Percentiles rank a stretch among this genome's conserved stretches.
phyloP scores from a whole-genome alignment of 2,888 invertebrate species.

The Suillia variegata region DNA sequence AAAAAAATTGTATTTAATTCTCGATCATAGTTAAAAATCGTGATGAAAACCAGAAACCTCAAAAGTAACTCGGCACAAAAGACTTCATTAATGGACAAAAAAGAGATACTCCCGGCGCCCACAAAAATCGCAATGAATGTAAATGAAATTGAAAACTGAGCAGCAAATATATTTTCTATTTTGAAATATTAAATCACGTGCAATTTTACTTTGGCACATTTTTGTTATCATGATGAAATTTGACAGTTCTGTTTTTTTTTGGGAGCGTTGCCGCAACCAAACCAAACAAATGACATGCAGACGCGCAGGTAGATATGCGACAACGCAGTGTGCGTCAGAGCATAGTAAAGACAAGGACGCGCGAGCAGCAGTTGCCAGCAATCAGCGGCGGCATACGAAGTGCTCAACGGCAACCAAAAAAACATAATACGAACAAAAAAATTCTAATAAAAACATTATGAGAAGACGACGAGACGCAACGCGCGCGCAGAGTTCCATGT shows the following conservation, averaged over 20 bases:
- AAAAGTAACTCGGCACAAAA: too few relatives aligned
- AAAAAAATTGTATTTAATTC: too few relatives aligned
- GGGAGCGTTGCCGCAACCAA: not conserved
- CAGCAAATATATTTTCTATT: too few relatives aligned
- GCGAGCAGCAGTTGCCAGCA: not conserved
- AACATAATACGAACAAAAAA: too few relatives aligned
- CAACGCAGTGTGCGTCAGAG: too few relatives aligned
- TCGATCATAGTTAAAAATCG: too few relatives aligned
- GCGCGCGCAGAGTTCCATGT: not conserved
- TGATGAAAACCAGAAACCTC: too few relatives aligned
- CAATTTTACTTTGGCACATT: constrained; percentile 14
- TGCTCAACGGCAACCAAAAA: too few relatives aligned
- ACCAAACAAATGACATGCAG: constrained; percentile 6
- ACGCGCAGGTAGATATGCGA: too few relatives aligned
- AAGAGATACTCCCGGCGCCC: too few relatives aligned
- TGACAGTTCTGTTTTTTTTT: not conserved
- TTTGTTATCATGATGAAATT: constrained; percentile 18
- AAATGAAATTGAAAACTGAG: not conserved
- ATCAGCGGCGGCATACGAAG: not conserved
- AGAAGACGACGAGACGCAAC: too few relatives aligned
- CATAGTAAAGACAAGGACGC: not conserved
- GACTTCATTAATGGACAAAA: too few relatives aligned
- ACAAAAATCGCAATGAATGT: not conserved
- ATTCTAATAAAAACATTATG: not conserved
- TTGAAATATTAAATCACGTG: constrained; percentile 23